A percentile compares a stretch with the other conserved stretches of the same genome.
Evolutionary conservation across 1,140 invertebrate genomes (phyloP).

Genomic region (Apocrypta bakeri): DNA sequence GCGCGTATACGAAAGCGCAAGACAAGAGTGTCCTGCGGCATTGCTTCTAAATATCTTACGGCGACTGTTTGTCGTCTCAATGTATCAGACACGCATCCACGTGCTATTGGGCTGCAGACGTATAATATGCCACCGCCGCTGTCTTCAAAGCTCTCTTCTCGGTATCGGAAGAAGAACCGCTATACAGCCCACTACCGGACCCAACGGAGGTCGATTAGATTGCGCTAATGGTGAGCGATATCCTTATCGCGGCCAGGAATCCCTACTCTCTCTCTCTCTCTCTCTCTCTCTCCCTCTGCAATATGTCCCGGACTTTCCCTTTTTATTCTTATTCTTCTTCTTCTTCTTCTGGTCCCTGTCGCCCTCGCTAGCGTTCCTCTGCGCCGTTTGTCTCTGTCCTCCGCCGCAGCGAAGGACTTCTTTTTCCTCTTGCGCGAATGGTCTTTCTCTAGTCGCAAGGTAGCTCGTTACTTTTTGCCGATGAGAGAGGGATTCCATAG

Average conservation of each 20-base stretch:
- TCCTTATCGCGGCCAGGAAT: slow-evolving; percentile 59
- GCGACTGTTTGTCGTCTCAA: slow-evolving; percentile 42
- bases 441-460: slow-evolving; percentile 11
- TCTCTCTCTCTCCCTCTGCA: slow-evolving; percentile 54
- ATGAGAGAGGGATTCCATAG: not conserved
- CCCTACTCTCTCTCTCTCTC: slow-evolving; percentile 55
- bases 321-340: not conserved
- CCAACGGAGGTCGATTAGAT: slow-evolving; percentile 64
- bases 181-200: not conserved
- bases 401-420: not conserved
- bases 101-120: not conserved
- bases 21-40: slow-evolving; percentile 24
- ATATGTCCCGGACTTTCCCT: slow-evolving; percentile 45
- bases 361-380: slow-evolving; percentile 19
- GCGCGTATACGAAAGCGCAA: not conserved
- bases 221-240: slow-evolving; percentile 67
- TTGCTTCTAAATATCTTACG: slow-evolving; percentile 39
- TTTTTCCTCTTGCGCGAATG: slow-evolving; percentile 1
- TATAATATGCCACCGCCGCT: slow-evolving; percentile 1
- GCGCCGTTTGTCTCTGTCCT: slow-evolving; percentile 22
- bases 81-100: not conserved
- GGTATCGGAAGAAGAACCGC: slow-evolving; percentile 22
- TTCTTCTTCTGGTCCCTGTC: slow-evolving; percentile 30
- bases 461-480: slow-evolving; percentile 48
- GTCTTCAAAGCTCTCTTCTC: slow-evolving; percentile 43